Base-by-base conservation (phyloP, 2,888 invertebrate species). In the Halocaridina rubra region DNA sequence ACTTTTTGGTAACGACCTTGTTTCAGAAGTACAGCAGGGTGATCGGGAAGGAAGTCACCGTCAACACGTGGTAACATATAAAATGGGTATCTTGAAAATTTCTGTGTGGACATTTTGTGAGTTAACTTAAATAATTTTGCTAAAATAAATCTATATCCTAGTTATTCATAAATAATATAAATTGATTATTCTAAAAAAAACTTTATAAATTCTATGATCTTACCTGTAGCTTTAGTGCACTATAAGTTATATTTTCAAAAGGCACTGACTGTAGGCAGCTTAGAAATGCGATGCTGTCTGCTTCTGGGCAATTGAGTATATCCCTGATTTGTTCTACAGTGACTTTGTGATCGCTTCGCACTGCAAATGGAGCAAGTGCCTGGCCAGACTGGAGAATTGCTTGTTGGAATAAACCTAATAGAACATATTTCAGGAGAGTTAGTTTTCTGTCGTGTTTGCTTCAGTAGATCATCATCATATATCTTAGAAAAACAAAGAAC, bases 371-470 rank as follows among this genome's bases (percentile, higher is more conserved):
- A 19, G 61, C 24, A 22, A 81, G 16, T 2, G 81, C 74, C 7
- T 57, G 59, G 4, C 81, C 81, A 19, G 81, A 81, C 39, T 75
- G 74, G 3, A 76, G n/a, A 33, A 81, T 81, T 5, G 76, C 81
- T 46, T 64, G 53, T 19, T 81, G 32, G 75, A 81, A 81, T n/a
- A 64, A 16, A n/a, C 72, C 72, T 22, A 16, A 8, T 3, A 10
- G 13, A 69, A 69, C n/a, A n/a, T n/a, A n/a, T n/a, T n/a, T n/a
- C n/a, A n/a, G n/a, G n/a, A n/a, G n/a, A n/a, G n/a, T n/a, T n/a
- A n/a, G n/a, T n/a, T n/a, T n/a, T n/a, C n/a, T n/a, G n/a, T n/a
- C n/a, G n/a, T n/a, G n/a, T n/a, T n/a, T n/a, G n/a, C n/a, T n/a
- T n/a, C n/a, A n/a, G n/a, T n/a, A n/a, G n/a, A n/a, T n/a, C n/a